Conservation (phyloP, 2,888 invertebrate genomes). For the Ichneumon xanthorius region DNA sequence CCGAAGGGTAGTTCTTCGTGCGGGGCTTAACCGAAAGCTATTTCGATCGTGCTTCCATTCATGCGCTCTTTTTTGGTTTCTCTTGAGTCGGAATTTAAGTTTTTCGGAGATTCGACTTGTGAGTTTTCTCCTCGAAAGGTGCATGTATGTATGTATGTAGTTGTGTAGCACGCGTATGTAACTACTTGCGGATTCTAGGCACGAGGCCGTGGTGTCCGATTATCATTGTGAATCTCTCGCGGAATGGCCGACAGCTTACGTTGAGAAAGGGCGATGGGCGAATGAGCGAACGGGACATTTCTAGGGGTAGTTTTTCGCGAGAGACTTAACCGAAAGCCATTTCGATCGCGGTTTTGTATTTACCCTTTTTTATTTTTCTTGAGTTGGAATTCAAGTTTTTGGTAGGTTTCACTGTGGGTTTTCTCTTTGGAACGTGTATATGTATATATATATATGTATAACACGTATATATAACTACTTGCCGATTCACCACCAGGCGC, state of each 20-base stretch:
- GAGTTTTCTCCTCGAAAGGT: neutral
- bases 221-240: conserved; percentile 81
- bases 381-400: neutral
- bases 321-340: neutral
- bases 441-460: neutral
- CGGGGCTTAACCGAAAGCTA: neutral
- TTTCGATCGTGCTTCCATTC: neutral
- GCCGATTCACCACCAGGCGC: conserved; percentile 77
- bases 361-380: neutral
- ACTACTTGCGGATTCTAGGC: conserved; percentile 76
- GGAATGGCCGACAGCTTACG: conserved; percentile 77
- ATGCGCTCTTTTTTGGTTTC: neutral
- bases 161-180: conserved; percentile 37
- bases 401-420: neutral
- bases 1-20: neutral
- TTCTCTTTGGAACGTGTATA: neutral
- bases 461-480: conserved; percentile 64
- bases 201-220: conserved; percentile 77
- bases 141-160: no score
- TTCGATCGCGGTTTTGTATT: no score
- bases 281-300: conserved; percentile 21
- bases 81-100: neutral
- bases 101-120: no score
- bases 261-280: conserved; percentile 55
- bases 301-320: neutral